phyloP scores from a whole-genome alignment of 2,797 vertebrate species.

The Sebastes glaucus region DNA sequence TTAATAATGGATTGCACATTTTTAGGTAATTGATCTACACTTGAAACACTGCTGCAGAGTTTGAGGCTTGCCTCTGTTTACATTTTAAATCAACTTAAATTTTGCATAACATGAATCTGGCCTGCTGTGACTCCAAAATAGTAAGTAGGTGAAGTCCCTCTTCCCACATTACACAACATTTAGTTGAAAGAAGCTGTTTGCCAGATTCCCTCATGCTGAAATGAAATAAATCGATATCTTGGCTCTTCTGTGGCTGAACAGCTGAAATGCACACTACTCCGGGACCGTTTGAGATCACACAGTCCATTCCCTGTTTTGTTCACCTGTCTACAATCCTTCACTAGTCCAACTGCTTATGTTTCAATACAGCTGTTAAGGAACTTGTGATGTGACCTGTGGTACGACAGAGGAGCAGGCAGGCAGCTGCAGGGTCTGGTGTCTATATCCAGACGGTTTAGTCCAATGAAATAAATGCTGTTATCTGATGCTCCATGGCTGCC shows the following conservation, averaged over 20 bases:
- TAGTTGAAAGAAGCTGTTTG: background rate
- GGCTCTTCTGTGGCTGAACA: background rate
- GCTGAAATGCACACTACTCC: background rate
- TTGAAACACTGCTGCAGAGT: background rate
- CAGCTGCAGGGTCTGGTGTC: background rate
- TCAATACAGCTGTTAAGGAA: background rate
- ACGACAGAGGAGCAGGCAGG: background rate
- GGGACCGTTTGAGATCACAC: background rate
- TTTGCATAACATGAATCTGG: constrained; percentile 11
- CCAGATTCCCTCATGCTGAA: background rate
- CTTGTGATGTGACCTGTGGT: background rate
- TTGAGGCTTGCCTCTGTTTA: constrained; percentile 1
- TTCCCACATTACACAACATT: background rate
- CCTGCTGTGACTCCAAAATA: constrained; percentile 2
- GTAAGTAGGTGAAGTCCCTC: constrained; percentile 8
- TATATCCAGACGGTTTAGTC: background rate
- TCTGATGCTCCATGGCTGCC: background rate
- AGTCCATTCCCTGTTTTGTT: background rate
- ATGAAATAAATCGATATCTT: background rate
- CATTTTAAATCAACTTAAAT: background rate
- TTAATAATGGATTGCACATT: background rate
- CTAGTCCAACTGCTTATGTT: background rate
- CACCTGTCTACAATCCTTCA: constrained; percentile 15
- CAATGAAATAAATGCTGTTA: background rate
- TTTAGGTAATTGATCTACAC: background rate